Percentiles rank a stretch among this genome's conserved stretches.
These are phyloP conservation scores for Tipula lateralis DNA, from an alignment of 2,888 invertebrate species.

Conservation along the genomic window DNA sequence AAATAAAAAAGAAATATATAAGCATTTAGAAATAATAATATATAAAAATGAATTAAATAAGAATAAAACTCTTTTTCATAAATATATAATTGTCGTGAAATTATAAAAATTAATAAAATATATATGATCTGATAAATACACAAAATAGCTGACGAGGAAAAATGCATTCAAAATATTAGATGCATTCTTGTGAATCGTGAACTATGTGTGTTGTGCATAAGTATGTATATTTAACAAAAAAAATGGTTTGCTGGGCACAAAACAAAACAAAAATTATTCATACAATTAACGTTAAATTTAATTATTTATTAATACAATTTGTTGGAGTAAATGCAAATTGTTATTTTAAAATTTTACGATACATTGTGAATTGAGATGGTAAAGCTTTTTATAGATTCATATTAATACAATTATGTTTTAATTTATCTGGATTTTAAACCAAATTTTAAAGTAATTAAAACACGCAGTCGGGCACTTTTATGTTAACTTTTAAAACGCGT, in stretches of 20 bases:
- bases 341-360: too few relatives aligned
- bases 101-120: background rate
- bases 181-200: background rate
- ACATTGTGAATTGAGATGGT: too few relatives aligned
- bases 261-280: background rate
- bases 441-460: too few relatives aligned
- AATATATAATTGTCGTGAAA: background rate
- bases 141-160: background rate
- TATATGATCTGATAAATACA: background rate
- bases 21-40: background rate
- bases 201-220: too few relatives aligned
- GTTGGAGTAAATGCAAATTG: too few relatives aligned
- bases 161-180: conserved; percentile 4
- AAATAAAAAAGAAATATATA: background rate
- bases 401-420: too few relatives aligned
- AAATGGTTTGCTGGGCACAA: background rate
- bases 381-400: too few relatives aligned
- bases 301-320: too few relatives aligned
- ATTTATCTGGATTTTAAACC: too few relatives aligned
- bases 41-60: conserved; percentile 14
- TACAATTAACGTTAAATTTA: too few relatives aligned
- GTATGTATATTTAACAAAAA: background rate
- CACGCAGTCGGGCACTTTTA: background rate
- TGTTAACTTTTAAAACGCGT: background rate
- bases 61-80: background rate